Percentiles rank a stretch among this genome's conserved stretches.
phyloP scores from a whole-genome alignment of 2,113 vertebrate genomes.

The Eclectus roratus region DNA sequence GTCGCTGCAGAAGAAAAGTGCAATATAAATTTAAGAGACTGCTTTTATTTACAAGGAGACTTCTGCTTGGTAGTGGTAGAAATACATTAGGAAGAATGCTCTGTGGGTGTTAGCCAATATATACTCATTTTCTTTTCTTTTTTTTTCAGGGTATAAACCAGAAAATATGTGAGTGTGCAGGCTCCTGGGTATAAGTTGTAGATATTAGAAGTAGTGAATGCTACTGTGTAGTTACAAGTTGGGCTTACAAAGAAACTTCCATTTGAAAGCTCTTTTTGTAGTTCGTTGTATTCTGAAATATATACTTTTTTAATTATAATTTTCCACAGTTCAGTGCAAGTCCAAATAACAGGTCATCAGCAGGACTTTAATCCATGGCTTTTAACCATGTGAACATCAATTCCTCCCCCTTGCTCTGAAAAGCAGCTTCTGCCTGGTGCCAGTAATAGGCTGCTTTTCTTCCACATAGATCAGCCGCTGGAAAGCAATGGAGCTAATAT shows the following conservation, averaged over 20 bases:
- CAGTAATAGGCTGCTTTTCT: neutral
- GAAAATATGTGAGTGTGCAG: conserved; percentile 43
- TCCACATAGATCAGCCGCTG: neutral
- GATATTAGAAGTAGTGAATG: conserved; percentile 24
- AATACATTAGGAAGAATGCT: conserved; percentile 51
- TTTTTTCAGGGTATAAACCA: conserved; percentile 34
- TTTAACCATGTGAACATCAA: neutral
- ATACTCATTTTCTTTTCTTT: conserved; percentile 13
- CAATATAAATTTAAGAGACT: conserved; percentile 59
- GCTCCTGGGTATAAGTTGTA: conserved; percentile 50
- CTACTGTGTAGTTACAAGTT: conserved; percentile 17
- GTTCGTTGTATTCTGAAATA: conserved; percentile 25
- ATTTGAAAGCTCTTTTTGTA: conserved; percentile 29
- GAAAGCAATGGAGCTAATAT: neutral
- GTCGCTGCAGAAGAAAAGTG: conserved; percentile 50
- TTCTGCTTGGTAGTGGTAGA: conserved; percentile 58
- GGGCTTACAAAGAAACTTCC: conserved; percentile 13
- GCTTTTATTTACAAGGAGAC: conserved; percentile 60
- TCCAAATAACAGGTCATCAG: neutral
- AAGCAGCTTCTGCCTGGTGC: neutral
- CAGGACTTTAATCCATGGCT: neutral
- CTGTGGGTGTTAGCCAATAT: conserved; percentile 40
- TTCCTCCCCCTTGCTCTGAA: neutral
- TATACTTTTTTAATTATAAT: conserved; percentile 4
- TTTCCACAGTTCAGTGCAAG: conserved; percentile 19